Evolutionary conservation across 2,888 invertebrate species (phyloP), one percentile per base, ranked within the genome.

Genomic region (Oconnorella tubifera): DNA sequence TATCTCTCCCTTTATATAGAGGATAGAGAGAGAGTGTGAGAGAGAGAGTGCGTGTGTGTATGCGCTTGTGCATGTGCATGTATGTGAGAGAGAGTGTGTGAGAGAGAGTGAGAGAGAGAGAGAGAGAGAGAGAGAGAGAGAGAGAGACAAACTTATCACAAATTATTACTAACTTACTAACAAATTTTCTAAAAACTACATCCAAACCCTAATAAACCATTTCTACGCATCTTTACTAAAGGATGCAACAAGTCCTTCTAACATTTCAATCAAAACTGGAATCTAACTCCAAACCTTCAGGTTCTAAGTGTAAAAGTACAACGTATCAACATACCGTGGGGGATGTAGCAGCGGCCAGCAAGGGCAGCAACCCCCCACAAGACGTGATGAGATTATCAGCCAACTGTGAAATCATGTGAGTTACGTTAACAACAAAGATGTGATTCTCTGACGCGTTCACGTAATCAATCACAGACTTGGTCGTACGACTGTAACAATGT

Each of bases 301-400:
- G n/a, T n/a, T n/a, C n/a, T n/a, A n/a, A n/a, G n/a, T n/a, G n/a
- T n/a, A n/a, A n/a, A n/a, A n/a, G n/a, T n/a, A n/a, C n/a, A n/a
- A n/a, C n/a, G n/a, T n/a, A n/a, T n/a, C n/a, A n/a, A n/a, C n/a
- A 3, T 6, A 98, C 97, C 85, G 94, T 97, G 51, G 98, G 97
- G 40, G 97, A 97, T 0, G 99, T 99, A 29, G 99, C 99, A 55
- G 96, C 96, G 4, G 99, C 99, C 65, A 99, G 85, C 48, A 99
- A 85, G 0, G 99, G 99, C 75, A 99, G 85, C 57, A 99, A 85
- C 23, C 99, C 98, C 14, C 98, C 98, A 79, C 96, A 96, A 29
- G 99, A 98, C 75, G 99, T 99, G 77, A 99, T 97, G 73, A 99
- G 87, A 85, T 97, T 99, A 84, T 99, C 99, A 0, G 97, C 94